phyloP scores from a whole-genome alignment of 2,113 vertebrate genomes.

The Strigops habroptila region DNA sequence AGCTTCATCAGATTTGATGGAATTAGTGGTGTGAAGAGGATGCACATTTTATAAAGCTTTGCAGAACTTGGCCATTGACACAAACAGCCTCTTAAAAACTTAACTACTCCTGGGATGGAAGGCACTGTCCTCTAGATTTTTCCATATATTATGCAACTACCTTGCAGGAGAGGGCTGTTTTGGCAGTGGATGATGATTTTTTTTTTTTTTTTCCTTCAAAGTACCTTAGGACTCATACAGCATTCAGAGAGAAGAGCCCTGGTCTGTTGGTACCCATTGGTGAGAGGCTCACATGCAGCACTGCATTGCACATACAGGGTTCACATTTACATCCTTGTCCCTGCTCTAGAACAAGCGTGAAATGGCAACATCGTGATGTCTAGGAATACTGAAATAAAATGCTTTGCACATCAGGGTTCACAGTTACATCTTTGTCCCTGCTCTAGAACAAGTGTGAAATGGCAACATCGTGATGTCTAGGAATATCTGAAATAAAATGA shows the following conservation, averaged over 20 bases:
- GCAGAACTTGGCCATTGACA: neutral
- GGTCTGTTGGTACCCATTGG: neutral
- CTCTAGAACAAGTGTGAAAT: neutral
- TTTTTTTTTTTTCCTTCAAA: neutral
- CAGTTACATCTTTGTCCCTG: neutral
- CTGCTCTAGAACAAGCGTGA: neutral
- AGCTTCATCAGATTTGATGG: neutral
- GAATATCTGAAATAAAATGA: neutral
- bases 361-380: neutral
- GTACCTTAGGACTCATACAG: rapidly evolving
- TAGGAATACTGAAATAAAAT: neutral
- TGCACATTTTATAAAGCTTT: neutral
- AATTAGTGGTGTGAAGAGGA: neutral
- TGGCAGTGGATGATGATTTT: neutral
- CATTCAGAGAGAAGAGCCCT: neutral
- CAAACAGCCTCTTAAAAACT: neutral
- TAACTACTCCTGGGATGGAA: neutral
- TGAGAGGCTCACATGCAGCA: rapidly evolving
- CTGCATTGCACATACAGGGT: rapidly evolving
- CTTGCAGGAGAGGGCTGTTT: neutral
- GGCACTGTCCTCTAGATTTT: neutral
- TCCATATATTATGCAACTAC: neutral
- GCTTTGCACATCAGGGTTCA: neutral
- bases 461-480: neutral
- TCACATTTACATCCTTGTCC: neutral